Evolutionary conservation across 1,140 invertebrate genomes (phyloP).

Genomic region (Mycetomoellerius zeteki): DNA sequence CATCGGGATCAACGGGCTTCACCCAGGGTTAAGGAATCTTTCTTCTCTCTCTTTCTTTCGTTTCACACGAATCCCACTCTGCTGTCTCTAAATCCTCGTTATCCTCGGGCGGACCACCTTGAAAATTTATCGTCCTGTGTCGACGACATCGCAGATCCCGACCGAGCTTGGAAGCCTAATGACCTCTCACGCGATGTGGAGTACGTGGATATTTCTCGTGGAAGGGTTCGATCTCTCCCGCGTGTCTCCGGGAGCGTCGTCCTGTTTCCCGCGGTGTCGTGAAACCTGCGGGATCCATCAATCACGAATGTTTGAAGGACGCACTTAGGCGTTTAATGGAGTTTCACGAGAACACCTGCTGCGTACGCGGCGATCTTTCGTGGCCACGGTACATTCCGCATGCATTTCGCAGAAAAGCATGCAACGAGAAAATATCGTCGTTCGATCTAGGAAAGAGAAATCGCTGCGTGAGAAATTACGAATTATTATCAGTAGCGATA

Average conservation of each 20-base stretch:
- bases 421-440: not conserved
- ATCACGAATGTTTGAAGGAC: conserved; percentile 44
- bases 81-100: conserved; percentile 64
- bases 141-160: conserved; percentile 72
- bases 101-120: conserved; percentile 65
- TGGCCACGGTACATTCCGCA: conserved; percentile 1
- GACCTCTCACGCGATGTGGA: conserved; percentile 71
- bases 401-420: not conserved
- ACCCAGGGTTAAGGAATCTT: conserved; percentile 63
- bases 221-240: conserved; percentile 66
- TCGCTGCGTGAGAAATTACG: not conserved
- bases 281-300: conserved; percentile 29
- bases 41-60: conserved; percentile 37
- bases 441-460: not conserved
- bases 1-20: conserved; percentile 70
- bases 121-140: conserved; percentile 75
- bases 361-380: conserved; percentile 2
- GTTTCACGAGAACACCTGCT: conserved; percentile 21
- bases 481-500: not conserved
- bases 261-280: conserved; percentile 33
- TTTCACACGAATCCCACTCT: conserved; percentile 53
- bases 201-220: conserved; percentile 46
- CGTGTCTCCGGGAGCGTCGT: not conserved
- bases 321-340: conserved; percentile 33
- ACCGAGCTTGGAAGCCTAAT: conserved; percentile 75